A percentile compares a stretch with the other conserved stretches of the same genome.
These are phyloP conservation scores for Pandemis corylana DNA, from an alignment of 2,888 invertebrate species.

Conservation along the genomic window DNA sequence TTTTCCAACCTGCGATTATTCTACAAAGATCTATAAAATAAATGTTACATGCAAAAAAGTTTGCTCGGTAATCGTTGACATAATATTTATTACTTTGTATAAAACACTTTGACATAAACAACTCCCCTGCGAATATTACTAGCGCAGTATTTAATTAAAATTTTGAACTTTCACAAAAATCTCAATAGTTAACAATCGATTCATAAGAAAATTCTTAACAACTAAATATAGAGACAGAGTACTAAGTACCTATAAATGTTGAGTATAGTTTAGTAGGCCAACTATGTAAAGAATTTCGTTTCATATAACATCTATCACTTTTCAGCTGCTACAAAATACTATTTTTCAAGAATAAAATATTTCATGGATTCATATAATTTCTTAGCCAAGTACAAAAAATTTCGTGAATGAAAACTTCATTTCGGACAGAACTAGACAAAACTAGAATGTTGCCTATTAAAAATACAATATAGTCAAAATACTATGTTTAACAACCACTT, in stretches of 20 bases:
- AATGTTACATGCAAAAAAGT: slow-evolving; percentile 22
- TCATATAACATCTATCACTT: slow-evolving; percentile 32
- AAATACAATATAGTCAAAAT: slow-evolving; percentile 37
- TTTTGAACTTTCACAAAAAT: slow-evolving; percentile 33
- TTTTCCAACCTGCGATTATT: slow-evolving; percentile 4
- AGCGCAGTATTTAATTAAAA: slow-evolving; percentile 34
- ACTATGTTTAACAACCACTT: slow-evolving; percentile 48
- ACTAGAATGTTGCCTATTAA: slow-evolving; percentile 34
- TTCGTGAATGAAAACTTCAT: slow-evolving; percentile 10
- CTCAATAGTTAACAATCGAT: slow-evolving; percentile 40
- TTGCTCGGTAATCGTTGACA: slow-evolving; percentile 20
- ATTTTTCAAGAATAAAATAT: slow-evolving; percentile 26
- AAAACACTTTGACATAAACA: slow-evolving; percentile 33
- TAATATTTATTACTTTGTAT: slow-evolving; percentile 11
- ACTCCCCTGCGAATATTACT: slow-evolving; percentile 10
- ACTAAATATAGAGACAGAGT: slow-evolving; percentile 35
- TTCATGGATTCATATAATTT: slow-evolving; percentile 22
- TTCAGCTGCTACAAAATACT: slow-evolving; percentile 12
- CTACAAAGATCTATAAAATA: slow-evolving; percentile 10
- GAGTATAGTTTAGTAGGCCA: slow-evolving; percentile 23
- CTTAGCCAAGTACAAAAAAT: slow-evolving; percentile 1
- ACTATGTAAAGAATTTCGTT: slow-evolving; percentile 12
- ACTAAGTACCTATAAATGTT: slow-evolving; percentile 33
- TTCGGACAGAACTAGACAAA: slow-evolving; percentile 25
- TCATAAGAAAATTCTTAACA: slow-evolving; percentile 40